These are phyloP conservation scores for Diadegma fenestrale DNA, from an alignment of 2,888 invertebrate species.

Conservation along the genomic window DNA sequence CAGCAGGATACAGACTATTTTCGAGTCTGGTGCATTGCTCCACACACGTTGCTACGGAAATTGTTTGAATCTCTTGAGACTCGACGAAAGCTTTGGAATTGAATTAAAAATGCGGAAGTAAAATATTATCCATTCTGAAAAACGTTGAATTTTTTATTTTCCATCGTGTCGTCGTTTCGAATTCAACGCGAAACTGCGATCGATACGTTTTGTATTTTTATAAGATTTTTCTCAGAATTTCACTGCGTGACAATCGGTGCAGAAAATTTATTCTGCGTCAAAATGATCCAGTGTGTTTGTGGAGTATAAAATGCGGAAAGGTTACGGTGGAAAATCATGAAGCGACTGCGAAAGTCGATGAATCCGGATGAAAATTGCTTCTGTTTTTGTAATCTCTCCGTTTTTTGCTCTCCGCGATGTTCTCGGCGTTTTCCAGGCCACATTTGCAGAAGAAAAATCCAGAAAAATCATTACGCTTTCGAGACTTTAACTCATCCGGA, in stretches of 20 bases:
- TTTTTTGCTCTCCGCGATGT: background rate
- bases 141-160: too few species aligned
- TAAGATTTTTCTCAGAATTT: background rate
- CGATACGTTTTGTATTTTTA: background rate
- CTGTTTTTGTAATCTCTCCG: background rate
- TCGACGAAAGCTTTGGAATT: background rate
- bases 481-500: slow-evolving; percentile 14
- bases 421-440: background rate
- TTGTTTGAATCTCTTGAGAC: background rate
- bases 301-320: too few species aligned
- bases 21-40: background rate
- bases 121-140: background rate
- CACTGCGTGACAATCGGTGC: background rate
- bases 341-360: background rate
- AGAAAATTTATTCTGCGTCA: too few species aligned
- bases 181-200: background rate
- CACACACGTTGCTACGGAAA: background rate
- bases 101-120: background rate
- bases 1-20: background rate
- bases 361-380: background rate
- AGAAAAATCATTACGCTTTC: slow-evolving; percentile 3
- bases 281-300: too few species aligned
- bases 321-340: background rate
- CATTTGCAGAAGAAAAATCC: slow-evolving; percentile 1
- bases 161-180: too few species aligned